Percentiles rank a stretch among this genome's conserved stretches.
Conservation (phyloP, 2,888 invertebrate genomes). For the Selenia dentaria region DNA sequence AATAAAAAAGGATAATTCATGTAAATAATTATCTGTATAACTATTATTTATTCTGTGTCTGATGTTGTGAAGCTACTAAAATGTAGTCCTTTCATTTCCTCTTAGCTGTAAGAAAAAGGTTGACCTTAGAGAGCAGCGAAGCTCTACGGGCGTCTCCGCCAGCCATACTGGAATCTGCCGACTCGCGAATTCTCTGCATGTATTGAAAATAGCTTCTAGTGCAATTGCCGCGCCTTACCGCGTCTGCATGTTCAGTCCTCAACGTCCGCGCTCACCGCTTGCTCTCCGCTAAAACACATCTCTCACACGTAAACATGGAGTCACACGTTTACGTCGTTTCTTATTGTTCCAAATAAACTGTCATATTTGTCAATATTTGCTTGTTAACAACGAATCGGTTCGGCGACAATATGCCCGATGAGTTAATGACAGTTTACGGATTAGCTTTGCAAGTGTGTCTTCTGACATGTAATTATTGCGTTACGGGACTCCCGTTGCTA, state of each 20-base stretch:
- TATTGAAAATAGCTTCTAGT: constrained; percentile 76
- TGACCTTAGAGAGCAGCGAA: constrained; percentile 52
- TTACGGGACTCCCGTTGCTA: constrained; percentile 23
- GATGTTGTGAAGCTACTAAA: no score
- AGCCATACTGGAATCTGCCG: constrained; percentile 61
- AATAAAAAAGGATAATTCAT: no score
- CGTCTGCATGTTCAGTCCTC: constrained; percentile 61
- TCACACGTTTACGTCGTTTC: constrained; percentile 43
- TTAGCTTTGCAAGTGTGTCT: constrained; percentile 30
- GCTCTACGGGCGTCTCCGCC: constrained; percentile 37
- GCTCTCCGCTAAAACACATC: constrained; percentile 55
- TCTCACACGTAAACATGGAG: constrained; percentile 55
- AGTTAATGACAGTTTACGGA: constrained; percentile 22
- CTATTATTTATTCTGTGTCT: no score
- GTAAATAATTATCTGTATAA: no score
- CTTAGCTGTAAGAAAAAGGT: no score
- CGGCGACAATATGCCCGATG: constrained; percentile 40
- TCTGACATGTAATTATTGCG: constrained; percentile 27
- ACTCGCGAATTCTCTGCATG: constrained; percentile 73
- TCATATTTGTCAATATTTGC: constrained; percentile 60
- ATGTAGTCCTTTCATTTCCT: no score
- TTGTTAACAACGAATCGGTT: constrained; percentile 38
- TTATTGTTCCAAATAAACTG: constrained; percentile 38
- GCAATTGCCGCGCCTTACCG: constrained; percentile 57
- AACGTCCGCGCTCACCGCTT: constrained; percentile 59